A percentile compares a stretch with the other conserved stretches of the same genome.
Evolutionary conservation across 1,140 invertebrate genomes (phyloP).

Genomic region (Caerostris extrusa): DNA sequence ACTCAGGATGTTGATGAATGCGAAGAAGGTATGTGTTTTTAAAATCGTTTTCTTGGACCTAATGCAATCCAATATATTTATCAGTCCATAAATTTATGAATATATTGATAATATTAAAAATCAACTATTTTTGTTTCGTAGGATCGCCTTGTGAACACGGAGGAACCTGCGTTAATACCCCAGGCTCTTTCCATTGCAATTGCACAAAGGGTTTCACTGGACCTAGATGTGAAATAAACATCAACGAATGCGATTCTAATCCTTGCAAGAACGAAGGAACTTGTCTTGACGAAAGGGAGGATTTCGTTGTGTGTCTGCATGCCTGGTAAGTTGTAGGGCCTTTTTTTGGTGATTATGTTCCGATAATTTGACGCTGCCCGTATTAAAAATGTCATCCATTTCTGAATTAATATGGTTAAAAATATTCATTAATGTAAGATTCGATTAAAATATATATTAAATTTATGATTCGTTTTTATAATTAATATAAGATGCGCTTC

Average conservation of each 20-base stretch:
- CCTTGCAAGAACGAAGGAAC: conserved; percentile 97
- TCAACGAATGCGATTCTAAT: conserved; percentile 96
- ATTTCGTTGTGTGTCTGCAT: conserved; percentile 97
- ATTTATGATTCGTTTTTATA: neutral
- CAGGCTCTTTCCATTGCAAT: conserved; percentile 95
- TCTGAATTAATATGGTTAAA: too few species aligned
- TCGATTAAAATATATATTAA: too few species aligned
- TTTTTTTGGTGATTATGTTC: neutral
- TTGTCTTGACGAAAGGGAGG: conserved; percentile 96
- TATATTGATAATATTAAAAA: too few species aligned
- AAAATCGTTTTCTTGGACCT: too few species aligned
- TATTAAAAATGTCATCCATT: too few species aligned
- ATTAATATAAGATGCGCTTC: neutral
- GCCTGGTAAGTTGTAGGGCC: conserved; percentile 89
- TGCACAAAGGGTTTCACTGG: conserved; percentile 96
- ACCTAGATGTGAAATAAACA: conserved; percentile 89
- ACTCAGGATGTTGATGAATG: conserved; percentile 97
- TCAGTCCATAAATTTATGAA: too few species aligned
- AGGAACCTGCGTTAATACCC: conserved; percentile 93
- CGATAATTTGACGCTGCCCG: neutral
- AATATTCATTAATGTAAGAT: too few species aligned
- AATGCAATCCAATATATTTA: too few species aligned
- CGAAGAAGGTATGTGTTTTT: conserved; percentile 88
- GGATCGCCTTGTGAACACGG: conserved; percentile 82
- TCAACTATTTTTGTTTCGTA: neutral